Conservation (phyloP, 2,888 invertebrate species). For the Dioctria rufipes region DNA sequence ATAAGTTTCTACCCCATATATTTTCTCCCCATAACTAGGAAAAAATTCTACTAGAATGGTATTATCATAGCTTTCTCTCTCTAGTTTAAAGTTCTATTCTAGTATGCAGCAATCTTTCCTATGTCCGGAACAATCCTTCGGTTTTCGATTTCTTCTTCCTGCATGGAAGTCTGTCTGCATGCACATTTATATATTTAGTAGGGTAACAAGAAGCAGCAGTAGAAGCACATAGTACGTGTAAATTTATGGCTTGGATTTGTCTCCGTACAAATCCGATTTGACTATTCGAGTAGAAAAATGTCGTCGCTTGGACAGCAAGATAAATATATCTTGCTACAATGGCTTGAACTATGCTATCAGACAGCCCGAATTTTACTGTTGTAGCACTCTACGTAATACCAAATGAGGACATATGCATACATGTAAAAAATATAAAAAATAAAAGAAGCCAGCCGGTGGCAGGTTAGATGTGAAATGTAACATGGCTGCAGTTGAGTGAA, state of each 20-base stretch:
- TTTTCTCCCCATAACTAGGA: neutral
- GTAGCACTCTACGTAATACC: neutral
- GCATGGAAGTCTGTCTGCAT: constrained; percentile 4
- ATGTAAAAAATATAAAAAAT: no score
- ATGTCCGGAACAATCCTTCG: constrained; percentile 7
- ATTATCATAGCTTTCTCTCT: neutral
- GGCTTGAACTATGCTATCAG: neutral
- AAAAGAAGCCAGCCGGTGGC: neutral
- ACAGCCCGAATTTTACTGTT: neutral
- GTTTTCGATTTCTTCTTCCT: constrained; percentile 7
- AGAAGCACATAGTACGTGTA: neutral
- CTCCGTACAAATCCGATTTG: constrained; percentile 22
- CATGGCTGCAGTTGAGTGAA: neutral
- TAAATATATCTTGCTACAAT: constrained; percentile 38
- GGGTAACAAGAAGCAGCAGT: neutral
- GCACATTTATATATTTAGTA: neutral
- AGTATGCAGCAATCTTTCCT: constrained; percentile 1
- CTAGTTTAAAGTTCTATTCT: neutral
- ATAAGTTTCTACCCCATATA: neutral
- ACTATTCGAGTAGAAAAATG: constrained; percentile 45
- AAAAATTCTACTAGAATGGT: neutral
- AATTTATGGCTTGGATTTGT: constrained; percentile 38
- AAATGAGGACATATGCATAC: neutral
- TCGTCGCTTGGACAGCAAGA: constrained; percentile 33
- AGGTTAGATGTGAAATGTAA: neutral